phyloP scores from a whole-genome alignment of 2,888 invertebrate genomes.

The Rhamnusium bicolor region DNA sequence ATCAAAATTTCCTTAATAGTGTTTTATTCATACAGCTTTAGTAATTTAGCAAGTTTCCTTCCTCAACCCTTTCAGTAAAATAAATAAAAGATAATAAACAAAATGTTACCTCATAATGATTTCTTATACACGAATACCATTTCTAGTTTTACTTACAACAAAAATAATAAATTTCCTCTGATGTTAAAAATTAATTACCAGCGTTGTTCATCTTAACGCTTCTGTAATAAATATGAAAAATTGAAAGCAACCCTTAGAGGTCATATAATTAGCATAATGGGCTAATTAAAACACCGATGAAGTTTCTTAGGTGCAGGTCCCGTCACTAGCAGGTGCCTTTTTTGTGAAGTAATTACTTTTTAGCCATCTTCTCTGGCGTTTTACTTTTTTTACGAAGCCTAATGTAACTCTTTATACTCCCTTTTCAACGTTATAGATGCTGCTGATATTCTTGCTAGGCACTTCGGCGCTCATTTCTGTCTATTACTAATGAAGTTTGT shows the following conservation, averaged over 20 bases:
- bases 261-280: constrained; percentile 65
- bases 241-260: constrained; percentile 62
- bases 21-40: too few relatives aligned
- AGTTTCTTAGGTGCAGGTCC: constrained; percentile 62
- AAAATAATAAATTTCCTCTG: constrained; percentile 12
- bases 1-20: too few relatives aligned
- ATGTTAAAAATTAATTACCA: constrained; percentile 31
- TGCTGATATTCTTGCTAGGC: constrained; percentile 2
- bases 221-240: constrained; percentile 60
- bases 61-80: too few relatives aligned
- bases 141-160: neutral
- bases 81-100: too few relatives aligned
- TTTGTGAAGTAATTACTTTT: constrained; percentile 60
- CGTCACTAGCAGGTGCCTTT: constrained; percentile 62
- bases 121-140: neutral
- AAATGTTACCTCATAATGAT: too few relatives aligned
- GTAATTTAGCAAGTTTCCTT: too few relatives aligned
- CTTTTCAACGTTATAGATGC: constrained; percentile 10
- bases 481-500: constrained; percentile 17
- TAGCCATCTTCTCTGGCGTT: constrained; percentile 45
- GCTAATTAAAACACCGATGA: constrained; percentile 61
- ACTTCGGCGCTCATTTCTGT: constrained; percentile 6
- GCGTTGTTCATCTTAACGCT: constrained; percentile 34
- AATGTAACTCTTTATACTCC: constrained; percentile 36
- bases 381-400: constrained; percentile 45